These are phyloP conservation scores for Excalfactoria chinensis DNA, from an alignment of 2,113 vertebrate species.

Conservation along the genomic window DNA sequence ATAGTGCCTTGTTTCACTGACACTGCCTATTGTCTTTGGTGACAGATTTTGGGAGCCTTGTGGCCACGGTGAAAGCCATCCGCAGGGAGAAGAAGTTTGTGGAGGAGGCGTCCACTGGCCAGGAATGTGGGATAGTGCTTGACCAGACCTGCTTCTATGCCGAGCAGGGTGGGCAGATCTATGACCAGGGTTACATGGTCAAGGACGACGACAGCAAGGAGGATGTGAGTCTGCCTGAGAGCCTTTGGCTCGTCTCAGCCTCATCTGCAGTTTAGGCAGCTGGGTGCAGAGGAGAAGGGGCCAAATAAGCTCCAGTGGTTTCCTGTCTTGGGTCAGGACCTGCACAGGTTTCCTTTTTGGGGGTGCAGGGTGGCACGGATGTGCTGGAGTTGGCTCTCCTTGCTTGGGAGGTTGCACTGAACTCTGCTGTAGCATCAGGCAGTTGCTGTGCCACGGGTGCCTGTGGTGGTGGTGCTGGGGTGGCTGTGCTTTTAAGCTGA, in stretches of 20 bases:
- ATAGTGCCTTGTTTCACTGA: neutral
- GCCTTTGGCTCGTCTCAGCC: neutral
- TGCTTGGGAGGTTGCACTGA: neutral
- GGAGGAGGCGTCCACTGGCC: slow-evolving; percentile 88
- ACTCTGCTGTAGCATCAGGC: neutral
- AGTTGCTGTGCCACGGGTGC: neutral
- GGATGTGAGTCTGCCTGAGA: slow-evolving; percentile 81
- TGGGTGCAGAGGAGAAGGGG: neutral
- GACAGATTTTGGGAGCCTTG: slow-evolving; percentile 83
- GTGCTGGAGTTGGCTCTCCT: neutral
- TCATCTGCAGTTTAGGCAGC: neutral
- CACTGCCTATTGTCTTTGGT: neutral
- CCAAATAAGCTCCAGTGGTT: neutral
- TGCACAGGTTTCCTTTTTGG: neutral
- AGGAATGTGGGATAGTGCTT: slow-evolving; percentile 93
- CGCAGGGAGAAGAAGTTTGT: slow-evolving; percentile 91
- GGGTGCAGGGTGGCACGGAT: neutral
- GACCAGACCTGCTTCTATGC: slow-evolving; percentile 95
- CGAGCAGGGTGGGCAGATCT: slow-evolving; percentile 96
- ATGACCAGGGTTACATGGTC: slow-evolving; percentile 93
- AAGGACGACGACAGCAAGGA: slow-evolving; percentile 86
- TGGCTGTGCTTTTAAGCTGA: neutral
- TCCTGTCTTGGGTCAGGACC: accelerated
- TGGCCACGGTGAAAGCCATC: slow-evolving; percentile 89
- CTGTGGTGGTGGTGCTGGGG: neutral